Percentiles rank a stretch among this genome's conserved stretches.
phyloP scores from a whole-genome alignment of 2,113 vertebrate species.

The Grus americana region DNA sequence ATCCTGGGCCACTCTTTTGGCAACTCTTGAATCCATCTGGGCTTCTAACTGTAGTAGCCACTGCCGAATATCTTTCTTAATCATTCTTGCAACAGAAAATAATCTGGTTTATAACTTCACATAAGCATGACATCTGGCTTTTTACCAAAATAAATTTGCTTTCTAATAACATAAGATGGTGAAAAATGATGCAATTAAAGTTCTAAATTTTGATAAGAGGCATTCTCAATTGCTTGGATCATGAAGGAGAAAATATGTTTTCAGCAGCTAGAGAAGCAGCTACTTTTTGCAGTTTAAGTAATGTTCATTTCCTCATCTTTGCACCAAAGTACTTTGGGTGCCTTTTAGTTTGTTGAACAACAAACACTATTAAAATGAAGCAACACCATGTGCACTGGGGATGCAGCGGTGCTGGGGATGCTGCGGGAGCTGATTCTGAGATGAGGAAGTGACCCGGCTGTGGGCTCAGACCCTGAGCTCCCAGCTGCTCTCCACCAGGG shows the following conservation, averaged over 20 bases:
- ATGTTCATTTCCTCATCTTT: not conserved
- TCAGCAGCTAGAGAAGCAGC: not conserved
- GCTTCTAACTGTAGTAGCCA: not conserved
- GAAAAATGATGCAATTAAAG: not conserved
- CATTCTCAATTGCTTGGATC: not conserved
- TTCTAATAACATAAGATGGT: not conserved
- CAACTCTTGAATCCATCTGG: not conserved
- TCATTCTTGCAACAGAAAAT: not conserved
- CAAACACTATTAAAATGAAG: not conserved
- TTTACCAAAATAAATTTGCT: not conserved
- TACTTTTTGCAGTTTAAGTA: not conserved
- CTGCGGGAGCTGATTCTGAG: not conserved
- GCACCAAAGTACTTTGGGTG: not conserved
- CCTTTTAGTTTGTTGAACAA: not conserved
- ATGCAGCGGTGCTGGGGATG: not conserved
- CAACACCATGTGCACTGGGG: not conserved
- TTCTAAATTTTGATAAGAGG: not conserved
- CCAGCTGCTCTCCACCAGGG: not conserved
- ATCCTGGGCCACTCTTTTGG: not conserved
- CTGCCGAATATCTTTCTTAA: not conserved
- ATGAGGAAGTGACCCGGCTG: not conserved
- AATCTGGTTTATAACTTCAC: not conserved
- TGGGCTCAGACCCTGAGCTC: not conserved
- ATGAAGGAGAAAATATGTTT: not conserved
- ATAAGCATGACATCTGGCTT: not conserved